Evolutionary conservation across 2,888 invertebrate species (phyloP).

Genomic region (Adelognathus sp.): DNA sequence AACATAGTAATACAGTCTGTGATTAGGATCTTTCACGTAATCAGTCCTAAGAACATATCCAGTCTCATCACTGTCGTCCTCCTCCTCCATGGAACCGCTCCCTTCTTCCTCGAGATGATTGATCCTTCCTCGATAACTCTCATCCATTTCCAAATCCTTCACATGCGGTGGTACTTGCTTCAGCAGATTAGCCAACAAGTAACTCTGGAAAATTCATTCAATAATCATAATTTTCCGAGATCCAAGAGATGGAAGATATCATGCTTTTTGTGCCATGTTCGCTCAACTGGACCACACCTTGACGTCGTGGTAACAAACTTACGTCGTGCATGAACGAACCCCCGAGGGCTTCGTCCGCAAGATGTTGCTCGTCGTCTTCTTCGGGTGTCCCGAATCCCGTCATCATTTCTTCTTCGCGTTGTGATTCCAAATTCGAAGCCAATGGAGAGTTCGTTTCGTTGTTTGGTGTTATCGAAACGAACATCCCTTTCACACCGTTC

Average conservation of each 20-base stretch:
- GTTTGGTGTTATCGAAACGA: slow-evolving; percentile 65
- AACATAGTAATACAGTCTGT: slow-evolving; percentile 67
- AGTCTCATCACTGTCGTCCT: slow-evolving; percentile 7
- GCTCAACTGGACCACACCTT: slow-evolving; percentile 63
- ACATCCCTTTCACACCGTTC: slow-evolving; percentile 67
- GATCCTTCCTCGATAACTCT: not conserved
- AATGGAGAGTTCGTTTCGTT: slow-evolving; percentile 53
- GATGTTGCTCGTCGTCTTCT: slow-evolving; percentile 40
- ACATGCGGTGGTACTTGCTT: slow-evolving; percentile 36
- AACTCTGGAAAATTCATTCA: slow-evolving; percentile 65
- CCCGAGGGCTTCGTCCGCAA: slow-evolving; percentile 7
- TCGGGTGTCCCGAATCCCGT: slow-evolving; percentile 18
- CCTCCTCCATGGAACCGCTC: slow-evolving; percentile 24
- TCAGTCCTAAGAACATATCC: slow-evolving; percentile 6
- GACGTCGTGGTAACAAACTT: slow-evolving; percentile 49
- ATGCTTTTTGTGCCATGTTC: slow-evolving; percentile 67
- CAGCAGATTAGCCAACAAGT: slow-evolving; percentile 60
- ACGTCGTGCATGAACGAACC: slow-evolving; percentile 50
- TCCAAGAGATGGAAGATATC: slow-evolving; percentile 67
- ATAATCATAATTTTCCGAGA: slow-evolving; percentile 70
- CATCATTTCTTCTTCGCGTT: slow-evolving; percentile 18
- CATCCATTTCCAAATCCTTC: not conserved
- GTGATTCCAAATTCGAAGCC: not conserved
- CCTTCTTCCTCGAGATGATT: slow-evolving; percentile 18
- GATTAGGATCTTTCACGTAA: slow-evolving; percentile 64